Percentiles rank a stretch among this genome's conserved stretches.
phyloP scores from a whole-genome alignment of 2,888 invertebrate species.

The Cosmia trapezina region DNA sequence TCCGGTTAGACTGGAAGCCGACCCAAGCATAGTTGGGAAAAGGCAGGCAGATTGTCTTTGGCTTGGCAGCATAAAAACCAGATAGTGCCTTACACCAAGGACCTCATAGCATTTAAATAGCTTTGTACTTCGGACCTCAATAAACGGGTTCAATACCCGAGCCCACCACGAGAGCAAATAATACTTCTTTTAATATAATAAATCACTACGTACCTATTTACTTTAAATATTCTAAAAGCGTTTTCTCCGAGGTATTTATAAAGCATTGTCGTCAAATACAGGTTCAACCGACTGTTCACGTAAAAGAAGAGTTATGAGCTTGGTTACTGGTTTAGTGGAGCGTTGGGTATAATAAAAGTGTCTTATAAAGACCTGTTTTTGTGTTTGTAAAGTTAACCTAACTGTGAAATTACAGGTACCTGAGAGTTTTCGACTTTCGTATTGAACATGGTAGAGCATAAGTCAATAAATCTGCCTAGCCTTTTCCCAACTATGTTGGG shows the following conservation, averaged over 20 bases:
- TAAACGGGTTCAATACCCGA: slow-evolving; percentile 18
- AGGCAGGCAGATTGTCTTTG: no score
- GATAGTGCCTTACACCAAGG: no score
- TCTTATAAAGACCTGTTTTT: background rate
- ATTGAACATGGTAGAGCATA: background rate
- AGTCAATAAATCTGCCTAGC: no score
- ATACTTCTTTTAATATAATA: background rate
- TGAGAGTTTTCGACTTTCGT: background rate
- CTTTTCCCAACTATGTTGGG: background rate
- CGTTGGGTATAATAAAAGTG: slow-evolving; percentile 20
- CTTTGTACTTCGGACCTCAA: background rate
- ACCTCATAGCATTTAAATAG: background rate
- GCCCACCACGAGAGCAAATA: background rate
- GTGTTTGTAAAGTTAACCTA: background rate
- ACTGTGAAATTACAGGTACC: background rate
- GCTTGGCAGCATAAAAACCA: no score
- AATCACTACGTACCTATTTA: background rate
- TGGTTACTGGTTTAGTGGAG: slow-evolving; percentile 35
- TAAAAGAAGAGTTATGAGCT: slow-evolving; percentile 26
- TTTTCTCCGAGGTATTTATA: background rate
- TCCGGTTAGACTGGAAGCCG: background rate
- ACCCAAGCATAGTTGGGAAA: background rate
- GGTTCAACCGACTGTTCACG: slow-evolving; percentile 22
- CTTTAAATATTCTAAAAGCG: slow-evolving; percentile 27
- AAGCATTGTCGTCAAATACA: background rate